Percentiles rank a stretch among this genome's conserved stretches.
These are phyloP conservation scores for Prunella fulvescens DNA, from an alignment of 2,113 vertebrate species.

Conservation along the genomic window DNA sequence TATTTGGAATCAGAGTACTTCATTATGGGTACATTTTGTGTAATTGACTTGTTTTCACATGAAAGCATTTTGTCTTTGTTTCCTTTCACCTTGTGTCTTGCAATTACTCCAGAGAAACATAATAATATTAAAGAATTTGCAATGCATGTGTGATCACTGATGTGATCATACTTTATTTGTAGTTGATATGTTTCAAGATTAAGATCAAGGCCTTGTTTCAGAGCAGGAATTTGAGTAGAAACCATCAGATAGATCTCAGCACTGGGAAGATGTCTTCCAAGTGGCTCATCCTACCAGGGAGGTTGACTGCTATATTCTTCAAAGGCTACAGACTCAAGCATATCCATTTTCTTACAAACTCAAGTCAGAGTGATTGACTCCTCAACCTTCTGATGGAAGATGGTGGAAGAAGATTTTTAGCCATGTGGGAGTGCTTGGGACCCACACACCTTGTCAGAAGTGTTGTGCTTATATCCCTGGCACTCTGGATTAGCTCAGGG, in stretches of 20 bases:
- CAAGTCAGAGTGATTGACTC: background rate
- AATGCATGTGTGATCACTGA: background rate
- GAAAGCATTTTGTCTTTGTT: background rate
- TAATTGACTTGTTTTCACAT: background rate
- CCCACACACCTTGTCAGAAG: background rate
- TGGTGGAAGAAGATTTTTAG: background rate
- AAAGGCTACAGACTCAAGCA: background rate
- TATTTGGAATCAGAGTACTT: background rate
- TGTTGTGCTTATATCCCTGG: background rate
- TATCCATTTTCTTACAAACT: background rate
- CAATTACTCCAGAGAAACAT: background rate
- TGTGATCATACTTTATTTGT: background rate
- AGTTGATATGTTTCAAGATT: background rate
- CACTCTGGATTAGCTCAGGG: background rate
- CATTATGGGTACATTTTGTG: background rate
- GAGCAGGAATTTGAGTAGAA: background rate
- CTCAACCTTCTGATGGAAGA: background rate
- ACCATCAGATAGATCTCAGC: background rate
- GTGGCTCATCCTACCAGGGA: fast-evolving
- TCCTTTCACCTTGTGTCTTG: background rate
- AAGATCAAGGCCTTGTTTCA: background rate
- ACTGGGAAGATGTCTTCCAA: background rate
- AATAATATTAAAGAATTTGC: background rate
- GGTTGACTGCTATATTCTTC: background rate
- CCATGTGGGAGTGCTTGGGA: background rate